phyloP scores from a whole-genome alignment of 2,113 vertebrate species.

The Pseudopodoces humilis region DNA sequence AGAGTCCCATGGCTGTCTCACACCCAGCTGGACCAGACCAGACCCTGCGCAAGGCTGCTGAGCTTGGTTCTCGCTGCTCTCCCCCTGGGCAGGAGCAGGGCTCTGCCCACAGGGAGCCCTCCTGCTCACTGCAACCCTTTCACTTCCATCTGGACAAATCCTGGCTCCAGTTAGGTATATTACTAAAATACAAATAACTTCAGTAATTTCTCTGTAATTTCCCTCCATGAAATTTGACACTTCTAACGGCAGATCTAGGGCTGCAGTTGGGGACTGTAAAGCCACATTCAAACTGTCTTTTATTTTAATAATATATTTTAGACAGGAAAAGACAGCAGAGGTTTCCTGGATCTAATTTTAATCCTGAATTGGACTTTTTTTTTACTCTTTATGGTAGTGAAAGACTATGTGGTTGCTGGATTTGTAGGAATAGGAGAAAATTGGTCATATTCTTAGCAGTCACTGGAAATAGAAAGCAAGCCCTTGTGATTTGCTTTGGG shows the following conservation, averaged over 20 bases:
- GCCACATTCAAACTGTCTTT: not conserved
- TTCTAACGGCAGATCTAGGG: not conserved
- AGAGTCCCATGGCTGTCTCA: not conserved
- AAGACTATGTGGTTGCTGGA: not conserved
- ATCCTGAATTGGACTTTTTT: not conserved
- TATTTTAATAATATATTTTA: not conserved
- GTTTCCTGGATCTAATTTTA: constrained; percentile 19
- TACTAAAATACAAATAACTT: not conserved
- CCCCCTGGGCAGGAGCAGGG: not conserved
- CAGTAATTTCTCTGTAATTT: not conserved
- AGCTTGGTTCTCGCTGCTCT: not conserved
- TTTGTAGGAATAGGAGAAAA: not conserved
- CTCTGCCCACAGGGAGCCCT: not conserved
- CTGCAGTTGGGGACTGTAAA: not conserved
- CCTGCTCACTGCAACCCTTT: not conserved
- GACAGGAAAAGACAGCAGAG: not conserved
- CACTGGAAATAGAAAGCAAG: constrained; percentile 12
- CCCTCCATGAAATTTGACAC: not conserved
- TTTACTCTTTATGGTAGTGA: constrained; percentile 1
- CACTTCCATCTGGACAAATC: not conserved
- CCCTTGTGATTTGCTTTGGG: not conserved
- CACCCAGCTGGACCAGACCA: fast-evolving
- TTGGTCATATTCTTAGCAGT: constrained; percentile 6
- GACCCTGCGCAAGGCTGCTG: not conserved
- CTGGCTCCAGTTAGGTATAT: not conserved